Conservation (phyloP, 2,888 invertebrate genomes). For the Agrotis segetum region DNA sequence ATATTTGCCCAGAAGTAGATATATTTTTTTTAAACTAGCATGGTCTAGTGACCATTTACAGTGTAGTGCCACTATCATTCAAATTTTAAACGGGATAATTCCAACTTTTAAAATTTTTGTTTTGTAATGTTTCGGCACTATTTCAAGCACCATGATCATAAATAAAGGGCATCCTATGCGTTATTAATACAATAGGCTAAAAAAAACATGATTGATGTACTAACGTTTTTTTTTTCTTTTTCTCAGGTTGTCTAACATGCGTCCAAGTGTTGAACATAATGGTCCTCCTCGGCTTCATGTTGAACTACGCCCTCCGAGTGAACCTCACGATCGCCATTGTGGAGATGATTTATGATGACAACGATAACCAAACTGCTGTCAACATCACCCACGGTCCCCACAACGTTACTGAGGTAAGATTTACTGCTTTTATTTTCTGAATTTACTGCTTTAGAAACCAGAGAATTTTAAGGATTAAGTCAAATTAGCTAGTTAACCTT, state of each 20-base stretch:
- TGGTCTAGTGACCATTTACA: too few relatives aligned
- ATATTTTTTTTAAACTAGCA: too few relatives aligned
- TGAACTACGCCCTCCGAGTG: slow-evolving; percentile 97
- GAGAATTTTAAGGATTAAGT: too few relatives aligned
- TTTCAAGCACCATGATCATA: too few relatives aligned
- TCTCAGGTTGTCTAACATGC: slow-evolving; percentile 94
- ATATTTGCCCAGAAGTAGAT: too few relatives aligned
- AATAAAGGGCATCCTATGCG: too few relatives aligned
- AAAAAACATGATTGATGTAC: neutral
- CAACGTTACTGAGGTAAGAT: slow-evolving; percentile 85
- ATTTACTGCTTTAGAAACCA: slow-evolving; percentile 22
- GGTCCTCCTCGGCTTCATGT: slow-evolving; percentile 97
- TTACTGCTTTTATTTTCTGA: slow-evolving; percentile 13
- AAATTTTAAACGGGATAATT: too few relatives aligned
- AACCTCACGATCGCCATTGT: slow-evolving; percentile 97
- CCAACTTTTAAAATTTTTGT: too few relatives aligned
- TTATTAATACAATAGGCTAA: too few relatives aligned
- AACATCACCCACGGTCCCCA: slow-evolving; percentile 73
- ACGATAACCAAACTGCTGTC: slow-evolving; percentile 72
- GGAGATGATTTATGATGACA: slow-evolving; percentile 92
- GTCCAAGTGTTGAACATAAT: slow-evolving; percentile 95
- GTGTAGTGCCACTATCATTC: too few relatives aligned
- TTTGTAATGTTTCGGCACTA: too few relatives aligned
- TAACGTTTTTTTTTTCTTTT: slow-evolving; percentile 47
- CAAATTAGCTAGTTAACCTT: too few relatives aligned